Evolutionary conservation across 1,140 invertebrate genomes (phyloP), one percentile per base, ranked within the genome.

Genomic region (Latrodectus geometricus): DNA sequence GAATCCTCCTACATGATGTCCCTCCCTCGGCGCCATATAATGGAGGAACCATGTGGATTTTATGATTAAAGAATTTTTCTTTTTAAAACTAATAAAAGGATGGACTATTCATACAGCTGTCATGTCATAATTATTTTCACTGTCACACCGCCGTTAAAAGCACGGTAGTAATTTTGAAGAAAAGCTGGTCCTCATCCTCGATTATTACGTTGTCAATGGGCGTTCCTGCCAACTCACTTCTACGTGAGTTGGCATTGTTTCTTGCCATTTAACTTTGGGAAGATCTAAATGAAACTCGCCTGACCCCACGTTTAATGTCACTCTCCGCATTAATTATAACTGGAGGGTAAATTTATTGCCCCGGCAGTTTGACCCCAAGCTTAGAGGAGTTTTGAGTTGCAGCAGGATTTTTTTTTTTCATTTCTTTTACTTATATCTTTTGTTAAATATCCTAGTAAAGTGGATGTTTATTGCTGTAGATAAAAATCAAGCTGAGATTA

Each of bases 81-180:
- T 14, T 74, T 20, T 50, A 70, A 74, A 68, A 65, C 8, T 52
- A 17, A 17, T 49, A 84, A 84, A 68, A 84, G 73, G 74, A 84
- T 69, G 21, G 49, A 5, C 82, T 9, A 84, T 84, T 84, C 73
- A 76, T 68, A 54, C n/a, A 84, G 35, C 82, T 68, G 82, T 84
- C 82, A 76, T 76, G 56, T 68, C 15, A 54, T 68, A 76, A 76
- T 84, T 76, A 76, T 76, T 73, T 75, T 35, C 52, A 84, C 73
- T 84, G 82, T 84, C 82, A 84, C 12, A 20, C 50, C 49, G 15
- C n/a, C 4, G 11, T 17, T 61, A 61, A 14, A 61, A 17, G 17
- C 54, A 61, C 17, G 54, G 78, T 20, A 66, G 35, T 78, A 48
- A 68, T 66, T 49, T 35, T 68, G 68, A 54, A 65, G 20, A 17